Evolutionary conservation across 2,888 invertebrate species (phyloP).

Genomic region (Lasioglossum marginatum): DNA sequence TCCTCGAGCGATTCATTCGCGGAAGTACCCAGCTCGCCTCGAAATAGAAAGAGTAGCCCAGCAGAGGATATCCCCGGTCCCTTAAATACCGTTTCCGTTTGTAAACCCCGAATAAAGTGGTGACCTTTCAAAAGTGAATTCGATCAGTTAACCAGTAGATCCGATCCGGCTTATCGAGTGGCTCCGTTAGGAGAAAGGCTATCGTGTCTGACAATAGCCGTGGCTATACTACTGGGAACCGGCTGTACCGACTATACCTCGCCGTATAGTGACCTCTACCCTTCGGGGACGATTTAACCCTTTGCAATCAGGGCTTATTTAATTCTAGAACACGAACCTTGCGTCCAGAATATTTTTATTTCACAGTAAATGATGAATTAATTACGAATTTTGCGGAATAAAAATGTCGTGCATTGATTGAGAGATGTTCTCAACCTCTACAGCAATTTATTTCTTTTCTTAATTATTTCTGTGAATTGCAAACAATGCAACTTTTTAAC

Average conservation of each 20-base stretch:
- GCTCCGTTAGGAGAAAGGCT: conserved; percentile 51
- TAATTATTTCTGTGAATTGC: no score
- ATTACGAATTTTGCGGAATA: no score
- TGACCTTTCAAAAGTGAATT: conserved; percentile 11
- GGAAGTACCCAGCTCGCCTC: not conserved
- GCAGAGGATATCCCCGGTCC: not conserved
- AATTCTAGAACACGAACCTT: not conserved
- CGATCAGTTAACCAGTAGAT: conserved; percentile 38
- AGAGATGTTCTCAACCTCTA: no score
- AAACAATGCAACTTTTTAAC: no score
- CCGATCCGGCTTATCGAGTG: conserved; percentile 49
- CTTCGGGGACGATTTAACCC: not conserved
- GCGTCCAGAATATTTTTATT: no score
- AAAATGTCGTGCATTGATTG: no score
- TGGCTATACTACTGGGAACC: conserved; percentile 72
- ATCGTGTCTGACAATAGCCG: conserved; percentile 72
- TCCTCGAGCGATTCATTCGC: not conserved
- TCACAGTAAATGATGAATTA: no score
- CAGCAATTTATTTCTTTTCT: no score
- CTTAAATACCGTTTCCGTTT: conserved; percentile 31
- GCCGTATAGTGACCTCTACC: conserved; percentile 7
- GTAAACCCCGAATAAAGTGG: conserved; percentile 36
- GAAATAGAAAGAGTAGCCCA: not conserved
- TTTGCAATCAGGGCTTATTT: not conserved
- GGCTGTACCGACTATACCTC: conserved; percentile 33